Conservation (phyloP, 2,888 invertebrate species). For the Drosophila nigritarsus region DNA sequence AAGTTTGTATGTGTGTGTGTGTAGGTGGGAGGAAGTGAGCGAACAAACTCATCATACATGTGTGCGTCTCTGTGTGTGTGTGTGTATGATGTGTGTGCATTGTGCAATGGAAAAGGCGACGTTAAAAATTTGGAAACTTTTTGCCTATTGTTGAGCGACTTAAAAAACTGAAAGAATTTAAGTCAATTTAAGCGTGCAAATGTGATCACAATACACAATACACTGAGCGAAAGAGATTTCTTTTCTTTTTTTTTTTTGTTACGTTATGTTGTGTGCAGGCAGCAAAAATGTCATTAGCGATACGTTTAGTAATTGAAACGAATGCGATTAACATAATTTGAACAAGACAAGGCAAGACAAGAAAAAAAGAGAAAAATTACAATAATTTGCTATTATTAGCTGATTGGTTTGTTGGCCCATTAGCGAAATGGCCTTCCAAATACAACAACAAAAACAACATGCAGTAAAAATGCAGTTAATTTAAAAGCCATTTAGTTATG, state of each 20-base stretch:
- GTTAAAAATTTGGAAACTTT: slow-evolving; percentile 48
- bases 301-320: slow-evolving; percentile 77
- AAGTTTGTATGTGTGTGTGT: slow-evolving; percentile 31
- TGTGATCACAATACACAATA: slow-evolving; percentile 43
- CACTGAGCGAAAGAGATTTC: slow-evolving; percentile 29
- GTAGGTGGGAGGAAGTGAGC: slow-evolving; percentile 48
- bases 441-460: slow-evolving; percentile 1
- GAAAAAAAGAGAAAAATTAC: slow-evolving; percentile 59
- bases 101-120: slow-evolving; percentile 33
- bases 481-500: slow-evolving; percentile 59
- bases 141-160: slow-evolving; percentile 62
- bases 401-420: slow-evolving; percentile 67
- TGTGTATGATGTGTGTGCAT: slow-evolving; percentile 9
- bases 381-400: slow-evolving; percentile 71
- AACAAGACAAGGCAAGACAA: slow-evolving; percentile 20
- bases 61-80: slow-evolving; percentile 1
- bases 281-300: slow-evolving; percentile 50
- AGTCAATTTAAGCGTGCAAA: slow-evolving; percentile 66
- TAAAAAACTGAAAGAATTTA: slow-evolving; percentile 55
- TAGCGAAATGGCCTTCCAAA: slow-evolving; percentile 50
- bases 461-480: slow-evolving; percentile 18
- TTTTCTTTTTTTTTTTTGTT: slow-evolving; percentile 30
- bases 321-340: slow-evolving; percentile 82
- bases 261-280: slow-evolving; percentile 19
- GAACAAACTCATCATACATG: slow-evolving; percentile 14